These are phyloP conservation scores for Drosophila mulleri DNA, from an alignment of 2,888 invertebrate species.

Conservation along the genomic window DNA sequence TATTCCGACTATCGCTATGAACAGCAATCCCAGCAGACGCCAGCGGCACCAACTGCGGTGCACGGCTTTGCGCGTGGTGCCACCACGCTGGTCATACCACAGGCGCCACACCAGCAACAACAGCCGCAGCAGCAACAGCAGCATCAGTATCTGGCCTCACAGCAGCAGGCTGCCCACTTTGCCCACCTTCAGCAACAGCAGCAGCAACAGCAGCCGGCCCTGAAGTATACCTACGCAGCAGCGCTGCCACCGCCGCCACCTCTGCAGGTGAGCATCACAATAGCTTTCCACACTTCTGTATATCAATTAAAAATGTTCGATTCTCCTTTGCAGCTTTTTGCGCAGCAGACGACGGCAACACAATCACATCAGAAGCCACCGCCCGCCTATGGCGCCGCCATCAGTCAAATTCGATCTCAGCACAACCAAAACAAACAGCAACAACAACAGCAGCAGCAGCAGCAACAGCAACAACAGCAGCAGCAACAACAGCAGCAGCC, in stretches of 20 bases:
- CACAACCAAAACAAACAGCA: constrained; percentile 83
- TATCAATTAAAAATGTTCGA: neutral
- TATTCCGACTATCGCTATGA: constrained; percentile 70
- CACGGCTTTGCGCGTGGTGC: constrained; percentile 57
- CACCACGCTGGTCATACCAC: constrained; percentile 65
- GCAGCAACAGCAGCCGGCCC: constrained; percentile 51
- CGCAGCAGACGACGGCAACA: constrained; percentile 70
- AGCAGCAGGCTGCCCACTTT: constrained; percentile 47
- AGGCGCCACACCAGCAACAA: constrained; percentile 53
- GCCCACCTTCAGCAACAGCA: constrained; percentile 50
- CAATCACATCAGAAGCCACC: constrained; percentile 84
- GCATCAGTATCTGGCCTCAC: constrained; percentile 56
- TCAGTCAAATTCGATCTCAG: constrained; percentile 85
- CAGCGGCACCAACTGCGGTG: constrained; percentile 9
- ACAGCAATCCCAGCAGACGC: constrained; percentile 50
- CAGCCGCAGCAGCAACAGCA: constrained; percentile 34
- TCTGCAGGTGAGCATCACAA: constrained; percentile 75
- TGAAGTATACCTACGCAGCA: constrained; percentile 77
- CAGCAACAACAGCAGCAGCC: constrained; percentile 41
- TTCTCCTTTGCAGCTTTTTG: constrained; percentile 73
- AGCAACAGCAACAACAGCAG: constrained; percentile 53
- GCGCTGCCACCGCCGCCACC: constrained; percentile 80
- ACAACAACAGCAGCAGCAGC: constrained; percentile 53
- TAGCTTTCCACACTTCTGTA: neutral
- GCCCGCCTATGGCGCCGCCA: constrained; percentile 85